A percentile compares a stretch with the other conserved stretches of the same genome.
Conservation (phyloP, 2,888 invertebrate genomes). For the Oscheius sp. region DNA sequence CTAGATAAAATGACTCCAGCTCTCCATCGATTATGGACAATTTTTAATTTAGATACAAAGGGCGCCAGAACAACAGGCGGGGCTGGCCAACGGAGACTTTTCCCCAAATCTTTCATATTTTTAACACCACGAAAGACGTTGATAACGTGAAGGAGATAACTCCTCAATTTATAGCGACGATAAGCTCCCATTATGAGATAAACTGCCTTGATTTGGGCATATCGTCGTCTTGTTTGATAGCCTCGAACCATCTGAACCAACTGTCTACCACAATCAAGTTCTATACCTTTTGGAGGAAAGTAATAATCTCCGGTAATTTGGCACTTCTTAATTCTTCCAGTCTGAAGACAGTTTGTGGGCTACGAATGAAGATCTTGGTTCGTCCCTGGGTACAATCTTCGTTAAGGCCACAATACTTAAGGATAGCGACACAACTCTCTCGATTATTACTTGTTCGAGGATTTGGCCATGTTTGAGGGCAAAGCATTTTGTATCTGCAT, state of each 20-base stretch:
- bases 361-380: constrained; percentile 86
- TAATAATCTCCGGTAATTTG: constrained; percentile 88
- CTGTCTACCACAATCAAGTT: not conserved
- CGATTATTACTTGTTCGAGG: constrained; percentile 79
- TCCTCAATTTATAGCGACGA: constrained; percentile 80
- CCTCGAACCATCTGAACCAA: constrained; percentile 80
- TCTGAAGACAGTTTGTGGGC: constrained; percentile 87
- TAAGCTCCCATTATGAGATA: constrained; percentile 83
- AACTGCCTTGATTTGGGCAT: constrained; percentile 86
- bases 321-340: constrained; percentile 86
- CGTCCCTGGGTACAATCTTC: constrained; percentile 91
- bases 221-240: constrained; percentile 80
- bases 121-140: constrained; percentile 77
- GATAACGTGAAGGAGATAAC: constrained; percentile 79
- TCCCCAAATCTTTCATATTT: constrained; percentile 81
- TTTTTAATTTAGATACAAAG: constrained; percentile 72
- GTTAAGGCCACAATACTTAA: constrained; percentile 81
- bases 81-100: constrained; percentile 83
- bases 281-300: constrained; percentile 87
- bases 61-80: constrained; percentile 79
- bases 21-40: constrained; percentile 63
- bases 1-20: constrained; percentile 56
- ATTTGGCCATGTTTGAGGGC: constrained; percentile 95
- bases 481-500: constrained; percentile 93
- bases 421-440: constrained; percentile 73